These are phyloP conservation scores for Dipus sagitta DNA, from an alignment of 2,797 vertebrate species.

Conservation along the genomic window DNA sequence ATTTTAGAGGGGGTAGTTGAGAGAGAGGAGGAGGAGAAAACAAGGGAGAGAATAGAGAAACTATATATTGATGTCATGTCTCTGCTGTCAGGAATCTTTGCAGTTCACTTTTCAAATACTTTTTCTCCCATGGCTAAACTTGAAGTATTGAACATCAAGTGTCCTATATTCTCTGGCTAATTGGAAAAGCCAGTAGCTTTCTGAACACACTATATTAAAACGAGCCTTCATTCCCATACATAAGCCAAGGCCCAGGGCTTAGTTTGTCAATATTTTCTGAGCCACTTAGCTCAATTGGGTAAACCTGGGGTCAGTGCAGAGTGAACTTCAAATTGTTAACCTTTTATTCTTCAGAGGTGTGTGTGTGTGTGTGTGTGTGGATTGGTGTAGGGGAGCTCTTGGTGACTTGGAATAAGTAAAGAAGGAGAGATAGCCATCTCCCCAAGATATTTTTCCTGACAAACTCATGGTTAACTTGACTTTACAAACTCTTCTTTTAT, in stretches of 20 bases:
- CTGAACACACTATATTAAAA: constrained; percentile 66
- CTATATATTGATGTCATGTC: background rate
- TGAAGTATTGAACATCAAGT: constrained; percentile 60
- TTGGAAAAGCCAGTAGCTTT: constrained; percentile 65
- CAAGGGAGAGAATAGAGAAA: background rate
- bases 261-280: constrained; percentile 62
- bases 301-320: constrained; percentile 61
- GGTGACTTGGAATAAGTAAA: constrained; percentile 20
- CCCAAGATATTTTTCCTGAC: constrained; percentile 28
- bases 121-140: constrained; percentile 64
- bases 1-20: background rate
- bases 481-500: constrained; percentile 44
- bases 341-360: constrained; percentile 10
- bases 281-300: constrained; percentile 59
- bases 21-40: background rate
- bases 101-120: constrained; percentile 53
- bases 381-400: background rate
- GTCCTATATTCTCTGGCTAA: constrained; percentile 58
- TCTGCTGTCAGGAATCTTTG: background rate
- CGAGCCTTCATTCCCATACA: constrained; percentile 45
- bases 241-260: constrained; percentile 14
- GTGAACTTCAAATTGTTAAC: constrained; percentile 27
- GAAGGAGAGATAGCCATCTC: background rate
- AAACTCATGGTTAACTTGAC: constrained; percentile 43
- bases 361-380: background rate